Conservation (phyloP, 2,113 vertebrate species). For the Mohoua ochrocephala region DNA sequence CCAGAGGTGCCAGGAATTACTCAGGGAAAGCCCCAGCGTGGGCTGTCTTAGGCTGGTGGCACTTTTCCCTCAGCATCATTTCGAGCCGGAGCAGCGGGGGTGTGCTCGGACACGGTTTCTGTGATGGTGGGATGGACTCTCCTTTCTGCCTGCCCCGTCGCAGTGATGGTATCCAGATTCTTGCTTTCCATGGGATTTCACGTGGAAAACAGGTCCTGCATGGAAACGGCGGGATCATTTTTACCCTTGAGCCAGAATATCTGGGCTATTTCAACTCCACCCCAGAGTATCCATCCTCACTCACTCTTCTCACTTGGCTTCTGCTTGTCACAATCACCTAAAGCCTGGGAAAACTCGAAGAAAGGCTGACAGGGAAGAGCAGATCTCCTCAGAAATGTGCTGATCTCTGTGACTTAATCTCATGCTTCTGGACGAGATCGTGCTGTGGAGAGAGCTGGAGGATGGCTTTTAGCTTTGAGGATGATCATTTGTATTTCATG, state of each 20-base stretch:
- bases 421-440: not conserved
- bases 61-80: not conserved
- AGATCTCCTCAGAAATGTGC: not conserved
- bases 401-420: too few relatives aligned
- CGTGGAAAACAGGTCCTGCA: too few relatives aligned
- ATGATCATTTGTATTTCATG: not conserved
- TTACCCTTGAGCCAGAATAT: not conserved
- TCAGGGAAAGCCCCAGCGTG: rapidly evolving
- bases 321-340: not conserved
- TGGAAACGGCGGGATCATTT: not conserved
- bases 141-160: not conserved
- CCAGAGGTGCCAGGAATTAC: not conserved
- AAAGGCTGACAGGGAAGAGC: not conserved
- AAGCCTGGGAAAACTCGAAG: not conserved
- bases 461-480: rapidly evolving
- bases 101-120: not conserved
- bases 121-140: not conserved
- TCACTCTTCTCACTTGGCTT: not conserved
- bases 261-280: not conserved
- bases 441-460: not conserved
- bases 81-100: not conserved
- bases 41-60: not conserved
- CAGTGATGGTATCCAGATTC: not conserved
- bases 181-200: not conserved
- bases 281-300: not conserved